Percentiles rank a stretch among this genome's conserved stretches.
These are phyloP conservation scores for Leptonema lineaticorne DNA, from an alignment of 1,140 invertebrate genomes.

Conservation along the genomic window DNA sequence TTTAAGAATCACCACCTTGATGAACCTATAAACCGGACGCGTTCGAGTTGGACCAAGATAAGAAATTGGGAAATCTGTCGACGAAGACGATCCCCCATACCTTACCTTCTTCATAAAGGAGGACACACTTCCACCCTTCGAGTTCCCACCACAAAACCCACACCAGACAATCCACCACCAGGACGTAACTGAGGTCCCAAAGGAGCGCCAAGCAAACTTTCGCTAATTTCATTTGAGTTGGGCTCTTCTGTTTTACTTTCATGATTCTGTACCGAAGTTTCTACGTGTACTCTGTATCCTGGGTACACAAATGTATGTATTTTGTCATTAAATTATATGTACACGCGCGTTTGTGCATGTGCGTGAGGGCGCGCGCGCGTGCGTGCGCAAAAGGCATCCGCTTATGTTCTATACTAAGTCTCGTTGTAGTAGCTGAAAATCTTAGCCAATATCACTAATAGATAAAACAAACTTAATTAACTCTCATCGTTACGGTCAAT, in stretches of 20 bases:
- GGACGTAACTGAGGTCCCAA: constrained; percentile 14
- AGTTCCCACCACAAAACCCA: neutral
- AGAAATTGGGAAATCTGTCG: constrained; percentile 3
- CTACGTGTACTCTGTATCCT: constrained; percentile 15
- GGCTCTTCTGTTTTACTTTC: constrained; percentile 42
- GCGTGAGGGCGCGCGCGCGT: too few species aligned
- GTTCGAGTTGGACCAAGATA: constrained; percentile 14
- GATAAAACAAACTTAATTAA: too few species aligned
- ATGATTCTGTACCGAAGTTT: constrained; percentile 33
- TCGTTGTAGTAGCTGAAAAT: too few species aligned
- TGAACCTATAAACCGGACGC: too few species aligned
- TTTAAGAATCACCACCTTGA: constrained; percentile 10
- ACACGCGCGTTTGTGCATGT: neutral
- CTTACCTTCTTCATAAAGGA: too few species aligned
- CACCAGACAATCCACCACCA: neutral
- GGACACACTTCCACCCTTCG: neutral
- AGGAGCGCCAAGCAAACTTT: constrained; percentile 39
- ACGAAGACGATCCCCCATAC: neutral
- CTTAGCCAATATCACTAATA: too few species aligned
- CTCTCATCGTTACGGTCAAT: too few species aligned
- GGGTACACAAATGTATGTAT: constrained; percentile 24
- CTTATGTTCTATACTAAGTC: too few species aligned
- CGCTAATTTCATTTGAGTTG: constrained; percentile 43
- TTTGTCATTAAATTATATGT: constrained; percentile 16
- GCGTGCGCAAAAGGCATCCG: too few species aligned